These are phyloP conservation scores for Cremastinae sp. DNA, from an alignment of 2,888 invertebrate genomes.

Conservation along the genomic window DNA sequence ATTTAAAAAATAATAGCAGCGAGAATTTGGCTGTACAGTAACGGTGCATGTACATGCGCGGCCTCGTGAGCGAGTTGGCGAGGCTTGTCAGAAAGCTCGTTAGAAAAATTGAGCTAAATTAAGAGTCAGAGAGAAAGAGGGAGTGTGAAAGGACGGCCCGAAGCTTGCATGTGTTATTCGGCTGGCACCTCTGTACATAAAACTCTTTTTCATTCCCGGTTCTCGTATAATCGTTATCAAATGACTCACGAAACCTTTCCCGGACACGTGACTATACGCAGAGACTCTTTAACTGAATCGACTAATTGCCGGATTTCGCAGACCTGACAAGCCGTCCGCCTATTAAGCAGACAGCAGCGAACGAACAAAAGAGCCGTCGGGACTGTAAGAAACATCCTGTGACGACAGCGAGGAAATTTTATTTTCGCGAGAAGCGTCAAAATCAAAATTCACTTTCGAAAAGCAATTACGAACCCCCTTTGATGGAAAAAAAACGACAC, in stretches of 20 bases:
- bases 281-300: neutral
- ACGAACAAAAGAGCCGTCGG: slow-evolving; percentile 1
- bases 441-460: too few species aligned
- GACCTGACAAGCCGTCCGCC: slow-evolving; percentile 12
- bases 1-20: too few species aligned
- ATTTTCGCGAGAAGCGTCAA: neutral
- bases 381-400: neutral
- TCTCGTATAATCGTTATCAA: slow-evolving; percentile 28
- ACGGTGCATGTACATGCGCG: too few species aligned
- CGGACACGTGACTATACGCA: slow-evolving; percentile 1
- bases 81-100: too few species aligned
- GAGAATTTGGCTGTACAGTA: too few species aligned
- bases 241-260: slow-evolving; percentile 17
- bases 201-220: neutral
- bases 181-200: neutral
- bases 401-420: neutral
- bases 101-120: too few species aligned
- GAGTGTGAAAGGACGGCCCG: neutral
- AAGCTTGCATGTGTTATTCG: slow-evolving; percentile 4
- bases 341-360: slow-evolving; percentile 12
- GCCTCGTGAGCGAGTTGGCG: too few species aligned
- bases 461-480: too few species aligned
- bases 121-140: too few species aligned
- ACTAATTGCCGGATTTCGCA: slow-evolving; percentile 17
- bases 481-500: too few species aligned